These are phyloP conservation scores for Melipona beecheii DNA, from an alignment of 2,888 invertebrate species.

Conservation along the genomic window DNA sequence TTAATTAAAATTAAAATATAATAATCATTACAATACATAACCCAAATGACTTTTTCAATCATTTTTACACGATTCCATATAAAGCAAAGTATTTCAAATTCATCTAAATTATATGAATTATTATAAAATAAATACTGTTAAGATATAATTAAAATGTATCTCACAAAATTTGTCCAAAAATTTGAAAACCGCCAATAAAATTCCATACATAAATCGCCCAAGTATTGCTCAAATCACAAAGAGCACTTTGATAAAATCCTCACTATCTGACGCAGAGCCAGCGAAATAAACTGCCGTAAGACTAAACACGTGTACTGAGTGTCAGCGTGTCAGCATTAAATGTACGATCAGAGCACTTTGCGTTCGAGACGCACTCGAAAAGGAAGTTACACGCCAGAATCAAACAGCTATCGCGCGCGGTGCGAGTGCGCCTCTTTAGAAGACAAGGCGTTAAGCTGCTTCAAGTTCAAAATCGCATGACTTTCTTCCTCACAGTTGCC, in stretches of 20 bases:
- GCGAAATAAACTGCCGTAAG: background rate
- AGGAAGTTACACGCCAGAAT: conserved; percentile 28
- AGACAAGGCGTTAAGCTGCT: conserved; percentile 30
- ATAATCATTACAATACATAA: too few relatives aligned
- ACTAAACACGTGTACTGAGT: background rate
- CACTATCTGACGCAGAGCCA: conserved; percentile 22
- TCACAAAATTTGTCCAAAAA: background rate
- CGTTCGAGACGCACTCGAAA: background rate
- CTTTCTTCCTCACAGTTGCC: conserved; percentile 4
- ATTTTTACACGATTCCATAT: background rate
- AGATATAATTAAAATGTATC: background rate
- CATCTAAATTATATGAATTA: too few relatives aligned
- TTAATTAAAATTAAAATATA: too few relatives aligned
- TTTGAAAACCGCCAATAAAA: background rate
- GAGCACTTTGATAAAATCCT: background rate
- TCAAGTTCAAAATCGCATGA: conserved; percentile 13
- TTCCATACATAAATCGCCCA: background rate
- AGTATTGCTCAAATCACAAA: background rate
- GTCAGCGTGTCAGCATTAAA: background rate
- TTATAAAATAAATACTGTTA: background rate
- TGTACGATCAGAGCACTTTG: conserved; percentile 37
- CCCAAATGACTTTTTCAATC: too few relatives aligned
- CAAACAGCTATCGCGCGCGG: conserved; percentile 3
- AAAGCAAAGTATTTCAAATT: too few relatives aligned
- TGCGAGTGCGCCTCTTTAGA: conserved; percentile 24